A percentile compares a stretch with the other conserved stretches of the same genome.
Evolutionary conservation across 2,888 invertebrate genomes (phyloP).

Genomic region (Elmis aenea): DNA sequence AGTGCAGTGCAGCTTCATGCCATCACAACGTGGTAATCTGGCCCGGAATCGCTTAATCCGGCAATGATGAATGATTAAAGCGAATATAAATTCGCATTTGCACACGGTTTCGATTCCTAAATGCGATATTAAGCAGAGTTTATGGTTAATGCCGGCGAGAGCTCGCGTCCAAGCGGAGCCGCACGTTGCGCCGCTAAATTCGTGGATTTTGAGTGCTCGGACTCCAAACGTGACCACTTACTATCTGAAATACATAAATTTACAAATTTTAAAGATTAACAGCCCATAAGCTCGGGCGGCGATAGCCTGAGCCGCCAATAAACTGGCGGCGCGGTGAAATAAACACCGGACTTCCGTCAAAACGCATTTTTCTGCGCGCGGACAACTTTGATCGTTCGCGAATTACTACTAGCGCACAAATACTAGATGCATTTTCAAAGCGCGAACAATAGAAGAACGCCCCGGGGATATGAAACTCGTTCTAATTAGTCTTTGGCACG

Average conservation of each 20-base stretch:
- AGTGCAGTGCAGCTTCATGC: conserved; percentile 16
- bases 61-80: conserved; percentile 43
- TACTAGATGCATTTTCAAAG: conserved; percentile 16
- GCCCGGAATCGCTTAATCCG: conserved; percentile 40
- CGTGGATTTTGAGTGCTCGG: conserved; percentile 28
- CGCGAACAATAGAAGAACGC: conserved; percentile 24
- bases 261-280: too few relatives aligned
- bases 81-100: conserved; percentile 41
- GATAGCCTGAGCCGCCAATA: too few relatives aligned
- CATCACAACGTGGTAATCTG: conserved; percentile 33
- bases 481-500: conserved; percentile 36
- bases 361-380: too few relatives aligned
- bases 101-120: conserved; percentile 37
- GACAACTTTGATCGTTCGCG: too few relatives aligned
- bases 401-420: too few relatives aligned
- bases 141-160: conserved; percentile 26
- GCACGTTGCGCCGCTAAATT: conserved; percentile 30
- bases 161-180: conserved; percentile 17
- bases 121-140: conserved; percentile 35
- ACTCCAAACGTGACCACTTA: conserved; percentile 27
- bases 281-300: too few relatives aligned
- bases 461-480: conserved; percentile 22
- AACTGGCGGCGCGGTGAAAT: too few relatives aligned
- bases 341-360: too few relatives aligned
- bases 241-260: too few relatives aligned